Conservation (phyloP, 2,113 vertebrate species). For the Pomatostomus ruficeps region DNA sequence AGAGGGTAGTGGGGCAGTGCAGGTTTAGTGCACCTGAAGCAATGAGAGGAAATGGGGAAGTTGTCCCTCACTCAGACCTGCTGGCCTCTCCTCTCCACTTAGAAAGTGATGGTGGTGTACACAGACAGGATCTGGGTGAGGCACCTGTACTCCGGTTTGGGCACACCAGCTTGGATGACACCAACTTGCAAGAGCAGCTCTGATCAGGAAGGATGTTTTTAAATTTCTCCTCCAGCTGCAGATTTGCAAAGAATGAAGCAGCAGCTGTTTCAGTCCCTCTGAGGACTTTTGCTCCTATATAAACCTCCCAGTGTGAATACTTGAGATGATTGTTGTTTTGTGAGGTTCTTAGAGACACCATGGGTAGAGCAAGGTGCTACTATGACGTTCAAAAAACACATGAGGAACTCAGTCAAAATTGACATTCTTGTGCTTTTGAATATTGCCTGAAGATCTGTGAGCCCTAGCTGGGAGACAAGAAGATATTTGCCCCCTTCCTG, state of each 20-base stretch:
- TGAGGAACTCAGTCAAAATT: neutral
- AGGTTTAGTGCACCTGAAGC: neutral
- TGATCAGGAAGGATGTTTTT: neutral
- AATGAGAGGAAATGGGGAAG: neutral
- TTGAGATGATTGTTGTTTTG: neutral
- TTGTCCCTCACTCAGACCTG: neutral
- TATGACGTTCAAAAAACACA: neutral
- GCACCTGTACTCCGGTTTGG: neutral
- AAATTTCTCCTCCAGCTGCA: neutral
- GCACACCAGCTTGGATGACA: neutral
- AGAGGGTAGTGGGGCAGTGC: neutral
- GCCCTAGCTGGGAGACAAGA: neutral
- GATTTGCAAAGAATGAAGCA: neutral
- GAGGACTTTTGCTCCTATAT: neutral
- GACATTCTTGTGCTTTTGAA: neutral
- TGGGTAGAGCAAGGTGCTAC: neutral
- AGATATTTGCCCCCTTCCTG: neutral
- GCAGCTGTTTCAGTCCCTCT: neutral
- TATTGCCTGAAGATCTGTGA: neutral
- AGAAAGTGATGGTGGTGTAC: neutral
- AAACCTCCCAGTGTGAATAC: neutral
- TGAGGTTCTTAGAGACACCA: neutral
- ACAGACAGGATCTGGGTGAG: rapidly evolving
- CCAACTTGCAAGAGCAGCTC: neutral
- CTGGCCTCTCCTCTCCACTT: neutral